Conservation (phyloP, 2,113 vertebrate species). For the Oxyura jamaicensis region DNA sequence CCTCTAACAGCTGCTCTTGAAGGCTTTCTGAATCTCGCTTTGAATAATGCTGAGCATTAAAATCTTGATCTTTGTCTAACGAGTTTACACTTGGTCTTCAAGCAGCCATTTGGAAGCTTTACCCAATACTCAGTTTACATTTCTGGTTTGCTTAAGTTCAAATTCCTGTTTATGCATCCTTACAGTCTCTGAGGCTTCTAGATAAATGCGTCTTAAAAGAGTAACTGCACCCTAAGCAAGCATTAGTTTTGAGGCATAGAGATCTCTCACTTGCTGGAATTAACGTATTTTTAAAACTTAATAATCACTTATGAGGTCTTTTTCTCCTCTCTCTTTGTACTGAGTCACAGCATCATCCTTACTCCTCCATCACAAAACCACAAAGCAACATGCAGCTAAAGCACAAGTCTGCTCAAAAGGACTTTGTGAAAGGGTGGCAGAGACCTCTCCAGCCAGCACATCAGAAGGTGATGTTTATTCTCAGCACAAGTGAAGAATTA, state of each 20-base stretch:
- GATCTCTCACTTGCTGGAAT: not conserved
- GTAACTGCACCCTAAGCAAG: not conserved
- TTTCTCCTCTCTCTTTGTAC: not conserved
- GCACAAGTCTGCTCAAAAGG: slow-evolving; percentile 7
- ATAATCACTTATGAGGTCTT: not conserved
- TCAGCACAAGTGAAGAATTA: not conserved
- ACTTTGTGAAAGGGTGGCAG: not conserved
- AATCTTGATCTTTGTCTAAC: not conserved
- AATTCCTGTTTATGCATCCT: not conserved
- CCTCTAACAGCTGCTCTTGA: not conserved
- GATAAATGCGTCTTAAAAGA: not conserved
- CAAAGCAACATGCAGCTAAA: not conserved
- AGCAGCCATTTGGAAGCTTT: not conserved
- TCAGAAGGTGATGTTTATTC: not conserved
- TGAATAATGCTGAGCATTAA: not conserved
- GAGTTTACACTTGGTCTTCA: not conserved
- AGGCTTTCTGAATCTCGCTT: slow-evolving; percentile 1
- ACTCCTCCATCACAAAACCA: not conserved
- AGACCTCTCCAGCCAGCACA: not conserved
- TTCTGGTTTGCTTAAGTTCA: not conserved
- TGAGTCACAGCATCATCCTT: not conserved
- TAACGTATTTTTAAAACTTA: not conserved
- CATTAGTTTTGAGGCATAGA: not conserved
- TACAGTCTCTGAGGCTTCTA: not conserved
- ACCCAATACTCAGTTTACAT: not conserved